phyloP scores from a whole-genome alignment of 30 jellyfish, hydroid and myxozoan genomes.

The Cassiopea xamachana region DNA sequence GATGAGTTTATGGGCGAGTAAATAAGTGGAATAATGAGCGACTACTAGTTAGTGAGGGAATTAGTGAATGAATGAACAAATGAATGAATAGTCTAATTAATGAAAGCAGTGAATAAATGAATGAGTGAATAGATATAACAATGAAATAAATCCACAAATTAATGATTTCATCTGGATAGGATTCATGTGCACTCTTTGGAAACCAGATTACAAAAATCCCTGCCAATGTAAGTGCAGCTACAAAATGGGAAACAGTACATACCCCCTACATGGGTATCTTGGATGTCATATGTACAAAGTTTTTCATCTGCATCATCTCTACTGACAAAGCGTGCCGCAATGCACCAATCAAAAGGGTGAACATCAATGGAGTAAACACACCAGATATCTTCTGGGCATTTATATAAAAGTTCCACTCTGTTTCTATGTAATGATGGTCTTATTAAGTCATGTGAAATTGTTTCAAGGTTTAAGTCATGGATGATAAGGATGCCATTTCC shows the following conservation, averaged over 20 bases:
- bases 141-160: no score
- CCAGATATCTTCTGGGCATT: constrained; percentile 79
- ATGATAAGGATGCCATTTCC: constrained; percentile 74
- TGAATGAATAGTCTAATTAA: no score
- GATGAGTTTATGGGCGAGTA: no score
- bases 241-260: background rate
- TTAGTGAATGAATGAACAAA: no score
- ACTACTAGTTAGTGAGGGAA: no score
- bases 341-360: constrained; percentile 89
- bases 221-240: no score
- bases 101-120: no score
- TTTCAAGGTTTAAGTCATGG: constrained; percentile 64
- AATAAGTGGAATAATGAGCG: no score
- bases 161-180: no score
- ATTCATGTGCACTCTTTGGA: no score
- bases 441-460: constrained; percentile 6
- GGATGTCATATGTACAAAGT: constrained; percentile 76
- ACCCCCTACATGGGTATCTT: constrained; percentile 66
- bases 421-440: constrained; percentile 10
- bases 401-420: constrained; percentile 60
- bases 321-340: constrained; percentile 77
- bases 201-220: no score
- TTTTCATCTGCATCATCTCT: constrained; percentile 61
- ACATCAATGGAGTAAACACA: constrained; percentile 86
- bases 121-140: no score